Conservation (phyloP, 2,888 invertebrate species). For the Abrostola triplasia region DNA sequence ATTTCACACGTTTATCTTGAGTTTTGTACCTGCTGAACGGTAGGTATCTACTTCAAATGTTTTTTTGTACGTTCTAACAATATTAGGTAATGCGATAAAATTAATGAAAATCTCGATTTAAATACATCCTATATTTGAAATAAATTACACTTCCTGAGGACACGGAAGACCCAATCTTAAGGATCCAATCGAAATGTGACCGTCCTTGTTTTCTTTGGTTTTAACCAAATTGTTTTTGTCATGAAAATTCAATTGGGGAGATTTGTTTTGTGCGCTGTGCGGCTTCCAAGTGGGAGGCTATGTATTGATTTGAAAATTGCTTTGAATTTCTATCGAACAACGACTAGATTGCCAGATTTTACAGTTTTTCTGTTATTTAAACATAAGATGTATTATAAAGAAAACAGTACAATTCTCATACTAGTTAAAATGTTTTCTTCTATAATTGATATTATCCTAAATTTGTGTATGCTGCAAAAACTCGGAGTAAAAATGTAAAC, state of each 20-base stretch:
- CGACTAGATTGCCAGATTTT: constrained; percentile 9
- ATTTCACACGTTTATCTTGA: no score
- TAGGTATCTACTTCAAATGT: no score
- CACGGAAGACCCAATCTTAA: constrained; percentile 21
- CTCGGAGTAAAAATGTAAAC: no score
- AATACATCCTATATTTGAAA: not conserved
- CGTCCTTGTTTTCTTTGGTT: constrained; percentile 41
- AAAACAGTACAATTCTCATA: not conserved
- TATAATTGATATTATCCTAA: no score
- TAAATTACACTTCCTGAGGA: constrained; percentile 28
- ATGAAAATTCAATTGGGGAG: constrained; percentile 51
- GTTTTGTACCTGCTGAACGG: no score
- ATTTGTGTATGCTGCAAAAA: no score
- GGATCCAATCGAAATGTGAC: constrained; percentile 26
- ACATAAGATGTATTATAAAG: not conserved
- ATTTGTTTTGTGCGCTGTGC: constrained; percentile 38
- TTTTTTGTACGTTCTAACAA: no score
- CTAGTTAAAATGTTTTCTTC: not conserved
- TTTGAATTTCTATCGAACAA: constrained; percentile 19
- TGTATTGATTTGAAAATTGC: constrained; percentile 39
- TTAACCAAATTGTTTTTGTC: constrained; percentile 50
- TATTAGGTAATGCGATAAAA: no score
- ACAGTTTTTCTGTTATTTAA: not conserved
- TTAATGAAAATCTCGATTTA: no score
- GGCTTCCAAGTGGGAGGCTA: constrained; percentile 9